phyloP scores from a whole-genome alignment of 1,140 invertebrate genomes.

The Acromyrmex heyeri region DNA sequence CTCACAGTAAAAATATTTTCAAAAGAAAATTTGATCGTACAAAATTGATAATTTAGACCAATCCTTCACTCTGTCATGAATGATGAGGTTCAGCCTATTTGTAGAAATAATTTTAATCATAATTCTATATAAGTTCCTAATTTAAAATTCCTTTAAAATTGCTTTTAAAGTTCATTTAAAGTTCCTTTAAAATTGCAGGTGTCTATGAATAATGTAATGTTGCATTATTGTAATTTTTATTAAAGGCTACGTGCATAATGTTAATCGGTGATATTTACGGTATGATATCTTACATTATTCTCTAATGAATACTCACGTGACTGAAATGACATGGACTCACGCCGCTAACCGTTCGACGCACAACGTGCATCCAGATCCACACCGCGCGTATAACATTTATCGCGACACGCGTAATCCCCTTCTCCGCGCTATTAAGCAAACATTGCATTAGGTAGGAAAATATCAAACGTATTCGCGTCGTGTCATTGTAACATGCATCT shows the following conservation, averaged over 20 bases:
- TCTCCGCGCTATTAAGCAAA: conserved; percentile 81
- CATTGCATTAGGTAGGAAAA: conserved; percentile 76
- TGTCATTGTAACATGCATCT: conserved; percentile 63
- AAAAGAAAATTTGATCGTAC: neutral
- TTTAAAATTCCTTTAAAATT: neutral
- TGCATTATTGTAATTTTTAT: neutral
- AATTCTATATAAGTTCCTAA: neutral
- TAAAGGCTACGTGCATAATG: neutral
- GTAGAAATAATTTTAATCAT: neutral
- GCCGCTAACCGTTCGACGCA: conserved; percentile 2
- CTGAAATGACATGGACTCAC: neutral
- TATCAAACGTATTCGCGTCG: conserved; percentile 67
- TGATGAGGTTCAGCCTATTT: neutral
- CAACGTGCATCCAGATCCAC: neutral
- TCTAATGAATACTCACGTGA: neutral
- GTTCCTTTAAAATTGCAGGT: neutral
- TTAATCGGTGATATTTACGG: conserved; percentile 3
- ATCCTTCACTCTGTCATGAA: neutral
- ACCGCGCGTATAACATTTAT: conserved; percentile 56
- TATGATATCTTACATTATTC: neutral
- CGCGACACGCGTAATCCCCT: conserved; percentile 75
- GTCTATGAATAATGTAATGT: neutral
- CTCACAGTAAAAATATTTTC: neutral
- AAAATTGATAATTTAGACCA: neutral
- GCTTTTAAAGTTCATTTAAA: no score